Percentiles rank a stretch among this genome's conserved stretches.
Conservation (phyloP, 1,140 invertebrate species). For the Reticulitermes speratus region DNA sequence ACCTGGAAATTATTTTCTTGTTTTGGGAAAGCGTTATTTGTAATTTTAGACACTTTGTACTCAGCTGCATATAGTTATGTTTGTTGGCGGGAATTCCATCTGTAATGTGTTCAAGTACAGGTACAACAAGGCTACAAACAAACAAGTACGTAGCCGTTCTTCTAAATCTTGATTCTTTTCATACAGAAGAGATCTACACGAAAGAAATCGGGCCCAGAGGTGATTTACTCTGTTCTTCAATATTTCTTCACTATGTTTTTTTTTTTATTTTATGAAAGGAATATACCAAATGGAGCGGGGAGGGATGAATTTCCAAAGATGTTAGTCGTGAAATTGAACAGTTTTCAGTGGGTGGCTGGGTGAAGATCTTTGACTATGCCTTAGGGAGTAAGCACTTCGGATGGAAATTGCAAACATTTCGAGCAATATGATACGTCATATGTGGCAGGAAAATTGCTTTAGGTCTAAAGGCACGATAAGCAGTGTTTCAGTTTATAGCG, state of each 20-base stretch:
- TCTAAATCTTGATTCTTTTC: too few relatives aligned
- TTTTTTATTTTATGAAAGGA: slow-evolving; percentile 5
- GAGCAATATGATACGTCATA: slow-evolving; percentile 19
- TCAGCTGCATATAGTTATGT: too few relatives aligned
- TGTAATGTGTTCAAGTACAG: too few relatives aligned
- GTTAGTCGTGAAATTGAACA: neutral
- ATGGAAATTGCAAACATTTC: slow-evolving; percentile 6
- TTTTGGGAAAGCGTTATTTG: too few relatives aligned
- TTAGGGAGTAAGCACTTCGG: neutral
- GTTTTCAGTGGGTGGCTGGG: neutral
- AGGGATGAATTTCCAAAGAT: neutral
- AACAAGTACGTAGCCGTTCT: too few relatives aligned
- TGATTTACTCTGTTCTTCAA: neutral
- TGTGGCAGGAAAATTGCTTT: slow-evolving; percentile 11
- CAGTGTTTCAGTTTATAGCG: neutral
- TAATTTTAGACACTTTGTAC: too few relatives aligned
- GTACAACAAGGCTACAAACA: too few relatives aligned
- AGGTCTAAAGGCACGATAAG: neutral
- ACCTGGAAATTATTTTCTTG: too few relatives aligned
- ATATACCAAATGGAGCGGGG: neutral
- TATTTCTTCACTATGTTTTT: neutral
- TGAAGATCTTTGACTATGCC: neutral
- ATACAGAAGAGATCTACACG: neutral
- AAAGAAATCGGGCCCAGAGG: neutral
- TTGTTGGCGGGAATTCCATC: too few relatives aligned